Evolutionary conservation across 2,888 invertebrate species (phyloP).

Genomic region (Spodoptera picta): DNA sequence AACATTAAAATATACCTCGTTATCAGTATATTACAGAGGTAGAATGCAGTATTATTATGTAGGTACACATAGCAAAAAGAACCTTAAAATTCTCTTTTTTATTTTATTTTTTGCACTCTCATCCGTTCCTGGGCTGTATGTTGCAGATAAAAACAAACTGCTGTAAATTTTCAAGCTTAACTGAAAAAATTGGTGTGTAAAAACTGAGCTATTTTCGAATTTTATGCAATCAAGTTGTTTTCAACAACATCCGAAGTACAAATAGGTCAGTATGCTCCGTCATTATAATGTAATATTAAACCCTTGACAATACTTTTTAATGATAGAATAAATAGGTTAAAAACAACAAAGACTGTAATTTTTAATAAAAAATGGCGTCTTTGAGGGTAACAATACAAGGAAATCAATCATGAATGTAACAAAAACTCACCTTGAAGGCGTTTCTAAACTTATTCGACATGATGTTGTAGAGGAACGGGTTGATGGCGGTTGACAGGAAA

Average conservation of each 20-base stretch:
- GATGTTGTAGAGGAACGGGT: conserved; percentile 97
- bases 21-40: no score
- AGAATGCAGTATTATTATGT: no score
- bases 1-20: no score
- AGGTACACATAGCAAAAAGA: no score
- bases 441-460: conserved; percentile 98
- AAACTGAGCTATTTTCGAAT: conserved; percentile 1
- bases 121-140: conserved; percentile 19
- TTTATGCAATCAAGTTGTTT: conserved; percentile 21
- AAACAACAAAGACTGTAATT: conserved; percentile 14
- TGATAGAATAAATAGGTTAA: conserved; percentile 11
- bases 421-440: conserved; percentile 94
- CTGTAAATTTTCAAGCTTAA: conserved; percentile 27
- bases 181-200: conserved; percentile 8
- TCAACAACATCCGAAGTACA: conserved; percentile 15
- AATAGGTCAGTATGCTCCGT: conserved; percentile 5
- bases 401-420: conserved; percentile 27
- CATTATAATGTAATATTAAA: conserved; percentile 39
- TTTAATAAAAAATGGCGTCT: conserved; percentile 20
- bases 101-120: conserved; percentile 17
- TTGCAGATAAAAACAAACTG: conserved; percentile 38
- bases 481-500: conserved; percentile 97
- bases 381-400: conserved; percentile 11
- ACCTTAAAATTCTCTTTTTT: conserved; percentile 12
- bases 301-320: conserved; percentile 18